A percentile compares a stretch with the other conserved stretches of the same genome.
Conservation (phyloP, 1,140 invertebrate genomes). For the Dryas iulia region DNA sequence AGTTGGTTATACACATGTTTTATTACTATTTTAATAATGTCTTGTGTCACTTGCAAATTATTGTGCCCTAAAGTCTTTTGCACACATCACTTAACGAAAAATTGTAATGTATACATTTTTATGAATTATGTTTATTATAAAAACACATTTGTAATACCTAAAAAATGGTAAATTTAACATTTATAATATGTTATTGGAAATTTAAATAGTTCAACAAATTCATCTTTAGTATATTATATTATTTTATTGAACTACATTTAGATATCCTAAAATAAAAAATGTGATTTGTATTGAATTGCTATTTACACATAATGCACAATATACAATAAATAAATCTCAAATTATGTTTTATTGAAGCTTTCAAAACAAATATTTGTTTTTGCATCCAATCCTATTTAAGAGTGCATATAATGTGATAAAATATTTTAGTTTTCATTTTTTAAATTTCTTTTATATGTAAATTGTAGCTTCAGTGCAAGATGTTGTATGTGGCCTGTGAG, state of each 20-base stretch:
- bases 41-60: neutral
- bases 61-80: neutral
- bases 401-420: neutral
- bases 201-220: neutral
- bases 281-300: no score
- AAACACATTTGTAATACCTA: neutral
- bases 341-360: no score
- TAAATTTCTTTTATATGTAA: neutral
- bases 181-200: neutral
- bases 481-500: neutral
- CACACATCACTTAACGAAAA: neutral
- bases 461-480: neutral
- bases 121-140: neutral
- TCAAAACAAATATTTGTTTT: neutral
- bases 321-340: no score
- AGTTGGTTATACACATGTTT: constrained; percentile 1
- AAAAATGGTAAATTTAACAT: neutral
- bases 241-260: neutral
- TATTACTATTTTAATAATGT: neutral
- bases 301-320: no score
- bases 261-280: neutral
- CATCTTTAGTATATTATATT: no score
- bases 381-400: neutral
- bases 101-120: neutral
- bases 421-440: neutral